These are phyloP conservation scores for Agraylea sexmaculata DNA, from an alignment of 1,140 invertebrate genomes.

Conservation along the genomic window DNA sequence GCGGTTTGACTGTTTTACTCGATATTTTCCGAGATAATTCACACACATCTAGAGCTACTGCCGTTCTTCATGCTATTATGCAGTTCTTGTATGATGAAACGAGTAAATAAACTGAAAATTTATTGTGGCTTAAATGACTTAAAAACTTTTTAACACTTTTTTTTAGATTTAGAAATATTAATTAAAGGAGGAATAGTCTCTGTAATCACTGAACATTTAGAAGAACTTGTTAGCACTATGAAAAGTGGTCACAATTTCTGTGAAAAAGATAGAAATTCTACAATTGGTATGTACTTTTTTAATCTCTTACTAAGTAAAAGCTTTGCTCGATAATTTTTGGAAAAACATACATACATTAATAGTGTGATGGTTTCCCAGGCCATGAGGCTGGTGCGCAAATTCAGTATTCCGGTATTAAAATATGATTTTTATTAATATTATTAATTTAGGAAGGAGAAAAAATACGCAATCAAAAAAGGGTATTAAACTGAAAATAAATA, in stretches of 20 bases:
- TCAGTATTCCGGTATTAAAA: too few relatives aligned
- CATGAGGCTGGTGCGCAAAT: too few relatives aligned
- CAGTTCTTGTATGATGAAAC: slow-evolving; percentile 36
- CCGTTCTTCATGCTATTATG: slow-evolving; percentile 26
- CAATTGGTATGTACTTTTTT: too few relatives aligned
- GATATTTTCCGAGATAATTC: slow-evolving; percentile 25
- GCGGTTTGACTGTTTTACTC: slow-evolving; percentile 30
- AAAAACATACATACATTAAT: too few relatives aligned
- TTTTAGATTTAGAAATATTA: slow-evolving; percentile 17
- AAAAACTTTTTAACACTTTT: slow-evolving; percentile 1
- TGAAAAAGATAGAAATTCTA: too few relatives aligned
- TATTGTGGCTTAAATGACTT: neutral
- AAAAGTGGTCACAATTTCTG: slow-evolving; percentile 34
- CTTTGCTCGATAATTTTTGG: too few relatives aligned
- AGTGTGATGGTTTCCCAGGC: too few relatives aligned
- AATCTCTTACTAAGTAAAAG: too few relatives aligned
- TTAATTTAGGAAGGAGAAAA: too few relatives aligned
- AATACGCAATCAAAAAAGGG: too few relatives aligned
- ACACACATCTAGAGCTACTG: slow-evolving; percentile 23
- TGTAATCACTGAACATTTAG: slow-evolving; percentile 32
- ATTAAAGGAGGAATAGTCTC: slow-evolving; percentile 25
- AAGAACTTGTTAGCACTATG: slow-evolving; percentile 31
- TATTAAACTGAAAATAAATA: too few relatives aligned
- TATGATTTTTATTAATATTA: too few relatives aligned
- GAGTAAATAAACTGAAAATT: slow-evolving; percentile 22